Evolutionary conservation across 2,888 invertebrate species (phyloP), one percentile per base, ranked within the genome.

Genomic region (Drosophila nigricruria): DNA sequence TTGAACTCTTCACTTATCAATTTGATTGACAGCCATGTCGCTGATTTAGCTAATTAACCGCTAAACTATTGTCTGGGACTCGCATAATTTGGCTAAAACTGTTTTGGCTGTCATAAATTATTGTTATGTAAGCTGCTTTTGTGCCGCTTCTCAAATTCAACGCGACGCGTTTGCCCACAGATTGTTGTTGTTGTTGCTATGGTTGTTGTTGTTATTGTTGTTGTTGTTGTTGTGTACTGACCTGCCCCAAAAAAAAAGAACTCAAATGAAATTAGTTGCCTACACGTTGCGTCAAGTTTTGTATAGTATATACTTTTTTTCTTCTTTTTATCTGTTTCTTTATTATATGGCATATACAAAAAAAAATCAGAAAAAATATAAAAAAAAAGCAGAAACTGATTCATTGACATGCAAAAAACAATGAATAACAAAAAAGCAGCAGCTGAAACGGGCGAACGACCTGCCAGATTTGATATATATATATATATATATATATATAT

Each of bases 161-260:
- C 32, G 49, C 63, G 54, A 49, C 50, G 64, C 47, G 68, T 49
- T 49, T 57, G 25, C 40, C 53, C 66, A 58, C 56, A 36, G 40
- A 47, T 54, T 69, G 45, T 65, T 58, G 47, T 56, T 59, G 45
- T 50, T 66, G 45, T n/a, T 25, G 54, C 42, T 64, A 25, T 65
- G 60, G 47, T 67, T 43, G 47, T 69, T 53, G 34, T 45, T 63
- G 36, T 42, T 50, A 16, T 40, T 60, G 43, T 38, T 64, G 36
- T 38, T 61, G 38, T 47, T 49, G 49, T 42, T 56, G 34, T 50
- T 70, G 53, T 60, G 27, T 16, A 70, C 84, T 80, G 84, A 84
- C 84, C 84, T 86, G 66, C 73, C 88, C 47, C 86, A 82, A 88
- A 87, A 82, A 88, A 87, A 40, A 54, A 82, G 83, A 43, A 52